Evolutionary conservation across 2,113 vertebrate genomes (phyloP).

Genomic region (Oryzias melastigma): DNA sequence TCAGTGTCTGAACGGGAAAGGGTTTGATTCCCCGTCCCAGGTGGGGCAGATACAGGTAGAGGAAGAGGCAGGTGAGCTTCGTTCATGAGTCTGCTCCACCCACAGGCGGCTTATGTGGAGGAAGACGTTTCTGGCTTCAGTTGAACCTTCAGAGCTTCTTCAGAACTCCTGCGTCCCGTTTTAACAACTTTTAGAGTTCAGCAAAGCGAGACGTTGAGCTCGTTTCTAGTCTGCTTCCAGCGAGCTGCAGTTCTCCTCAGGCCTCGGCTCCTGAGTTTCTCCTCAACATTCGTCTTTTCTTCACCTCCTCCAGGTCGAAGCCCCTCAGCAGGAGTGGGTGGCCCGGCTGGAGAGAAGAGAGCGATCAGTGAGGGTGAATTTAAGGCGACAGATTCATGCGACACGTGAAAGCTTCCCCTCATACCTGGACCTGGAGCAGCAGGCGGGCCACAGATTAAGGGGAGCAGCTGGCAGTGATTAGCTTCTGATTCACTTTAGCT

Average conservation of each 20-base stretch:
- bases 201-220: too few relatives aligned
- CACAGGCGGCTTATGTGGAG: slow-evolving; percentile 3
- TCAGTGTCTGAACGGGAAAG: slow-evolving; percentile 33
- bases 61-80: slow-evolving; percentile 56
- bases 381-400: slow-evolving; percentile 71
- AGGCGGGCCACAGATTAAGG: slow-evolving; percentile 11
- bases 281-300: neutral
- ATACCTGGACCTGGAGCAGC: slow-evolving; percentile 74
- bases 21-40: slow-evolving; percentile 58
- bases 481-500: slow-evolving; percentile 86
- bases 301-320: slow-evolving; percentile 38
- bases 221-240: too few relatives aligned
- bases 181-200: too few relatives aligned
- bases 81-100: slow-evolving; percentile 65
- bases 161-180: neutral
- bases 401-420: slow-evolving; percentile 80
- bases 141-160: slow-evolving; percentile 4
- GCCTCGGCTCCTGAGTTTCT: too few relatives aligned
- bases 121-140: slow-evolving; percentile 7
- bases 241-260: too few relatives aligned
- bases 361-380: slow-evolving; percentile 70
- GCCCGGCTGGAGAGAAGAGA: slow-evolving; percentile 32
- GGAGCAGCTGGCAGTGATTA: slow-evolving; percentile 89
- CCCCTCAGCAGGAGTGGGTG: slow-evolving; percentile 46
- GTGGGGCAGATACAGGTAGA: slow-evolving; percentile 69